These are phyloP conservation scores for Paralichthys olivaceus DNA, from an alignment of 2,113 vertebrate species.

Conservation along the genomic window DNA sequence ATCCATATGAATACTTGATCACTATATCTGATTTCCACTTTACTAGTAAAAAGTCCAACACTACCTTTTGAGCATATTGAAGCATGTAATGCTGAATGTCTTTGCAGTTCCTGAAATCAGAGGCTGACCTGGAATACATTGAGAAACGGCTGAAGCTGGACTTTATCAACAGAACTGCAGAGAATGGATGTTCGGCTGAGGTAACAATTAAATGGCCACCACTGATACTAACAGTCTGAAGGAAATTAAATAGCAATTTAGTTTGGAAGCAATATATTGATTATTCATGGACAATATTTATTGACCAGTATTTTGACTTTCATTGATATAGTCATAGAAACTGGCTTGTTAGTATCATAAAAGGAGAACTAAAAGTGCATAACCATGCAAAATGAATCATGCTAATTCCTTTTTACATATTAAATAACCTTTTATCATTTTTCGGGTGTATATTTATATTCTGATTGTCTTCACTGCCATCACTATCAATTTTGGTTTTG, in stretches of 20 bases:
- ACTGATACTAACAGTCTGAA: no score
- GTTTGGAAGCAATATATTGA: background rate
- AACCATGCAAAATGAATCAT: no score
- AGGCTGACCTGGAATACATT: constrained; percentile 93
- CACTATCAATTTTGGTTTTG: background rate
- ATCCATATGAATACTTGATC: no score
- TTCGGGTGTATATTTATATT: no score
- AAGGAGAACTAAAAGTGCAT: no score
- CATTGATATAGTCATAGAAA: background rate
- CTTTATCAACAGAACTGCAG: constrained; percentile 84
- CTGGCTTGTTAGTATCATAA: no score
- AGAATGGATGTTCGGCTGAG: constrained; percentile 78
- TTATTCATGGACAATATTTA: background rate
- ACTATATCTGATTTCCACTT: background rate
- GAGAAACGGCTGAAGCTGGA: constrained; percentile 91
- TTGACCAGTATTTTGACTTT: background rate
- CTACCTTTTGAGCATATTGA: background rate
- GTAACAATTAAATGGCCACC: constrained; percentile 62
- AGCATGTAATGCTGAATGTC: constrained; percentile 18
- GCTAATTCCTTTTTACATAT: no score
- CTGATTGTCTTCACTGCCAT: no score
- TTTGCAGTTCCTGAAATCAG: constrained; percentile 94
- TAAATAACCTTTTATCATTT: no score
- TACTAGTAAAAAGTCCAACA: background rate
- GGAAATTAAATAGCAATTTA: no score